A percentile compares a stretch with the other conserved stretches of the same genome.
Conservation (phyloP, 1,140 invertebrate species). For the Drosophila willistoni region DNA sequence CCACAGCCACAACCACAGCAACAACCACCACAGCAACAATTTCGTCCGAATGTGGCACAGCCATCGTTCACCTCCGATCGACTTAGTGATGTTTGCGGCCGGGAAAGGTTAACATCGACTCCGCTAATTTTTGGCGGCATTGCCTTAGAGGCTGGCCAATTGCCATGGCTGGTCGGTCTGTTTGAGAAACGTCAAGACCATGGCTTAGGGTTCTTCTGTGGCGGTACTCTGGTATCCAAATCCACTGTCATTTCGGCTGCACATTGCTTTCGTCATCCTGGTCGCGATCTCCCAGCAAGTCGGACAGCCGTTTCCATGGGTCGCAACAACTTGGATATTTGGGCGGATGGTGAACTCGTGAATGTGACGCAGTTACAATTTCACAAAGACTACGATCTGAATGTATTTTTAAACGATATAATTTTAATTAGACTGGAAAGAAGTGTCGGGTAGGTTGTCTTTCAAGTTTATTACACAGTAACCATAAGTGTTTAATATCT, state of each 20-base stretch:
- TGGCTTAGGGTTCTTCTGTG: slow-evolving; percentile 77
- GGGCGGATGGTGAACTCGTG: slow-evolving; percentile 62
- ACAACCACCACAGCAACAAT: background rate
- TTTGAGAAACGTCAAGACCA: slow-evolving; percentile 77
- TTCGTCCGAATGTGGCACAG: slow-evolving; percentile 4
- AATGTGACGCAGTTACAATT: slow-evolving; percentile 73
- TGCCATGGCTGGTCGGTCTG: slow-evolving; percentile 89
- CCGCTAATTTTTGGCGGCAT: slow-evolving; percentile 86
- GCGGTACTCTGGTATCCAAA: slow-evolving; percentile 84
- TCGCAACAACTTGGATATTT: slow-evolving; percentile 75
- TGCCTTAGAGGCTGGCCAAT: slow-evolving; percentile 85
- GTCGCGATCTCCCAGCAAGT: slow-evolving; percentile 46
- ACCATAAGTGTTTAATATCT: background rate
- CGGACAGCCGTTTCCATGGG: slow-evolving; percentile 81
- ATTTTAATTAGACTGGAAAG: slow-evolving; percentile 82
- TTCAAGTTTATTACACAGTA: background rate
- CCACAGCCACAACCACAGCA: background rate
- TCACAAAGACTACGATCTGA: slow-evolving; percentile 83
- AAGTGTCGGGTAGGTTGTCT: slow-evolving; percentile 54
- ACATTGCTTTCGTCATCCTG: slow-evolving; percentile 77
- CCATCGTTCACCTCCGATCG: background rate
- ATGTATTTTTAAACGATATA: slow-evolving; percentile 83
- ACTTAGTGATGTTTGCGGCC: slow-evolving; percentile 44
- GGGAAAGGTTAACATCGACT: slow-evolving; percentile 61
- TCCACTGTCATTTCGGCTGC: slow-evolving; percentile 84